phyloP scores from a whole-genome alignment of 2,113 vertebrate species.

The Camarhynchus parvulus region DNA sequence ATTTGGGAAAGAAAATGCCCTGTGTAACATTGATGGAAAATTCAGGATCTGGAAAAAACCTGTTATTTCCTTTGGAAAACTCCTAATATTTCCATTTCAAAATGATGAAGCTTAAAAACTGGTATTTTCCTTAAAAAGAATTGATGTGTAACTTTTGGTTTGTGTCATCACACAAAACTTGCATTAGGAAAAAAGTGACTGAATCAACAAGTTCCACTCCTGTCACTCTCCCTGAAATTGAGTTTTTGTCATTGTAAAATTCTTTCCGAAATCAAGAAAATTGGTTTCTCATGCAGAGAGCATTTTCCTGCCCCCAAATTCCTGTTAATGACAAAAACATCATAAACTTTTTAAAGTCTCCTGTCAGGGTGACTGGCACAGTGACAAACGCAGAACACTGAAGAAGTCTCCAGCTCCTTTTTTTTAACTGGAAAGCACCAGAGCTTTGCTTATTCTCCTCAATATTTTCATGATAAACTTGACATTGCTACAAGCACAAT shows the following conservation, averaged over 20 bases:
- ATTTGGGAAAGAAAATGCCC: not conserved
- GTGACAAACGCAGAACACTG: not conserved
- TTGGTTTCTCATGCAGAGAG: not conserved
- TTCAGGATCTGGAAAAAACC: not conserved
- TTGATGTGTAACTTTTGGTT: not conserved
- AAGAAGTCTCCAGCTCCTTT: not conserved
- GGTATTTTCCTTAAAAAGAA: not conserved
- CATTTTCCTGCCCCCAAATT: not conserved
- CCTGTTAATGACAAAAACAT: not conserved
- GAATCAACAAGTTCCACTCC: not conserved
- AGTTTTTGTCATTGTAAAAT: not conserved
- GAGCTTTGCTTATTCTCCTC: not conserved
- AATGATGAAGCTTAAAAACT: not conserved
- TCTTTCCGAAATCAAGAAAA: not conserved
- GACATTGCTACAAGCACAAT: not conserved
- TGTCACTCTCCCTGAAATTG: not conserved
- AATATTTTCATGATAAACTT: not conserved
- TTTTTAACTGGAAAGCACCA: not conserved
- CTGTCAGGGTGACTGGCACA: not conserved
- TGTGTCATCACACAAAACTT: not conserved
- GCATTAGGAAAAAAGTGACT: not conserved
- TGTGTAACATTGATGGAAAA: not conserved
- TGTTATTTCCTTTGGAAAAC: not conserved
- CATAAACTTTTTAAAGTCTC: not conserved
- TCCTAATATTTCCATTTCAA: not conserved